Conservation (phyloP, 2,888 invertebrate species). For the Amblyjoppa proteus region DNA sequence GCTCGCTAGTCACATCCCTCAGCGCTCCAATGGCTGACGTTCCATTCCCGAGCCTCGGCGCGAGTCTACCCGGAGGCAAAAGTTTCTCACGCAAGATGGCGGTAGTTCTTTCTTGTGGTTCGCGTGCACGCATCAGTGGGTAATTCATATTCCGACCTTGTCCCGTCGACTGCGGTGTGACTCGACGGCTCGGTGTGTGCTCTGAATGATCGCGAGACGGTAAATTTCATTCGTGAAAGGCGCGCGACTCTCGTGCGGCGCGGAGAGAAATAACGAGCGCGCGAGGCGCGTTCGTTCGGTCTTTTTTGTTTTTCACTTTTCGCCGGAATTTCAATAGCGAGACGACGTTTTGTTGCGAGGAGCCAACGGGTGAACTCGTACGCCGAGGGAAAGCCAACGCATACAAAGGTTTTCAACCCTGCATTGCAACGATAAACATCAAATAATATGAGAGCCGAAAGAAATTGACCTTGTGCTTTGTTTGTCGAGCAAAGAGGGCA, state of each 20-base stretch:
- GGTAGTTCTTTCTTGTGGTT: constrained; percentile 5
- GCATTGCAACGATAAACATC: background rate
- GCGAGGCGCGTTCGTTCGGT: background rate
- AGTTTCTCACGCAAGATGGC: constrained; percentile 20
- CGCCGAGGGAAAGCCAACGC: background rate
- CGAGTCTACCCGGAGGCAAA: constrained; percentile 47
- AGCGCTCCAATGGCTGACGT: constrained; percentile 59
- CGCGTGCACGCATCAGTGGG: background rate
- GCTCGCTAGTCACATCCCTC: constrained; percentile 68
- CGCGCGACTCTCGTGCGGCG: background rate
- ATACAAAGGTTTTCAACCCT: background rate
- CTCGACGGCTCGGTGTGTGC: background rate
- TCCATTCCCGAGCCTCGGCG: constrained; percentile 51
- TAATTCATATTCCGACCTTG: constrained; percentile 29
- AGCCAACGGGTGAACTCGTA: background rate
- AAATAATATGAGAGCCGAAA: background rate
- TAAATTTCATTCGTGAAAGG: constrained; percentile 25
- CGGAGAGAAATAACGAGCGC: background rate
- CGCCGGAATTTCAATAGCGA: constrained; percentile 9
- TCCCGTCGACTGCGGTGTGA: background rate
- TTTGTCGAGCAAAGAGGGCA: no score
- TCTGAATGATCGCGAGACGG: constrained; percentile 37
- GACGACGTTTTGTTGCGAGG: constrained; percentile 1
- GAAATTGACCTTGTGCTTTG: background rate
- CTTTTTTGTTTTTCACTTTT: background rate